phyloP scores from a whole-genome alignment of 2,888 invertebrate species.

The Aproaerema taeniolella region DNA sequence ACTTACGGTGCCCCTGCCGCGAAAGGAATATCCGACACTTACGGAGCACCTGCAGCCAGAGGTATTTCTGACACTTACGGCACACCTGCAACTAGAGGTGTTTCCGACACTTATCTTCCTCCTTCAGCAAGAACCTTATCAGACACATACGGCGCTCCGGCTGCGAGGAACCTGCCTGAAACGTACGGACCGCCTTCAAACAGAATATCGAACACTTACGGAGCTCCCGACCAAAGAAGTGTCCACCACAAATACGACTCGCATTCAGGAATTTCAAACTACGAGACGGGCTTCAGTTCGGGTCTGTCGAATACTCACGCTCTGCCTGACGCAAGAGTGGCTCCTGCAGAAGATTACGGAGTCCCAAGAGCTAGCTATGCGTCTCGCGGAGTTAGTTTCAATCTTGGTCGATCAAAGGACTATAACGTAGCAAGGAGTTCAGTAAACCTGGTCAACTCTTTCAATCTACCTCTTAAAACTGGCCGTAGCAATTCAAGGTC shows the following conservation, averaged over 20 bases:
- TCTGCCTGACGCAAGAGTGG: conserved; percentile 34
- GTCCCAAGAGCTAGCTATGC: conserved; percentile 6
- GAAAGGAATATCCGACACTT: background rate
- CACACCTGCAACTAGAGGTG: conserved; percentile 25
- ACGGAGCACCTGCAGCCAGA: conserved; percentile 14
- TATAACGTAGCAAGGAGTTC: conserved; percentile 14
- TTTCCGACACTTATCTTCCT: background rate
- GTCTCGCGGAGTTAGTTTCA: too few species aligned
- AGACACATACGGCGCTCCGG: conserved; percentile 28
- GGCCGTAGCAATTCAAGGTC: conserved; percentile 12
- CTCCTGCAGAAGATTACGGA: conserved; percentile 41
- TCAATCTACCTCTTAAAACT: too few species aligned
- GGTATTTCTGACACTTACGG: conserved; percentile 31
- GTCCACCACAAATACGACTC: background rate
- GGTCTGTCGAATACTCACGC: conserved; percentile 33
- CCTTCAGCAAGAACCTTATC: conserved; percentile 7
- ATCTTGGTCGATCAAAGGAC: too few species aligned
- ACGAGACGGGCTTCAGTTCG: too few species aligned
- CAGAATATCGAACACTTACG: conserved; percentile 29
- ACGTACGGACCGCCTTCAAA: conserved; percentile 11
- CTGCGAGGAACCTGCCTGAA: background rate
- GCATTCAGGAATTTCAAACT: background rate
- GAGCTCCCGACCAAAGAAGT: conserved; percentile 27
- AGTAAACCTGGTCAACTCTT: too few species aligned
- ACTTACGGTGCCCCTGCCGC: conserved; percentile 25